A percentile compares a stretch with the other conserved stretches of the same genome.
Conservation (phyloP, 1,140 invertebrate genomes). For the Lordiphosa mommai region DNA sequence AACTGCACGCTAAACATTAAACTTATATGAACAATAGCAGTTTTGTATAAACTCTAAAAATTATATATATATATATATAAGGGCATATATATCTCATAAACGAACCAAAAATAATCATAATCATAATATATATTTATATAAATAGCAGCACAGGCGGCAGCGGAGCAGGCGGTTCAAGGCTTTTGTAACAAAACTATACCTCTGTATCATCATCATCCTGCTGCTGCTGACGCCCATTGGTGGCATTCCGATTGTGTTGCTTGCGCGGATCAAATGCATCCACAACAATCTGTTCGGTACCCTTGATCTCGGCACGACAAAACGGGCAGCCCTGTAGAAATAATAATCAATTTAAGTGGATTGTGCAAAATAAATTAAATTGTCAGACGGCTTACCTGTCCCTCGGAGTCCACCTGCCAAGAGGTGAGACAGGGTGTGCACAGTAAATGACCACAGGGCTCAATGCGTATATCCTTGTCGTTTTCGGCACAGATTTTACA, state of each 20-base stretch:
- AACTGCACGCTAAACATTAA: constrained; percentile 60
- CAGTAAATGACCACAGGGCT: constrained; percentile 98
- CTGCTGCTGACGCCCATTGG: constrained; percentile 81
- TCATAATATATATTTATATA: constrained; percentile 27
- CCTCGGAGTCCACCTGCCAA: constrained; percentile 91
- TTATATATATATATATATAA: constrained; percentile 34
- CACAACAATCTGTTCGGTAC: constrained; percentile 97
- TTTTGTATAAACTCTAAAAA: constrained; percentile 31
- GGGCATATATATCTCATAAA: constrained; percentile 46
- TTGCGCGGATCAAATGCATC: constrained; percentile 93
- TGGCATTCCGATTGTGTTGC: constrained; percentile 83
- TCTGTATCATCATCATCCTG: constrained; percentile 86
- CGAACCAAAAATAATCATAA: constrained; percentile 62
- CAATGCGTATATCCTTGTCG: constrained; percentile 99
- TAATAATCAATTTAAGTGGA: no score
- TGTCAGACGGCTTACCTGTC: constrained; percentile 56
- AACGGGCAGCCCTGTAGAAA: constrained; percentile 96
- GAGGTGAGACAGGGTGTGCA: constrained; percentile 97
- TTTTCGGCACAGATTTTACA: constrained; percentile 99
- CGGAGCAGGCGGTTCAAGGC: constrained; percentile 61
- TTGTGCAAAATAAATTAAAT: not conserved
- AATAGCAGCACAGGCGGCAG: constrained; percentile 69
- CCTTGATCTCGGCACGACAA: constrained; percentile 99
- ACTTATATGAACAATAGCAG: constrained; percentile 64
- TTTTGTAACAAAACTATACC: constrained; percentile 77